Conservation (phyloP, 2,888 invertebrate genomes). For the Calameuta idolon region DNA sequence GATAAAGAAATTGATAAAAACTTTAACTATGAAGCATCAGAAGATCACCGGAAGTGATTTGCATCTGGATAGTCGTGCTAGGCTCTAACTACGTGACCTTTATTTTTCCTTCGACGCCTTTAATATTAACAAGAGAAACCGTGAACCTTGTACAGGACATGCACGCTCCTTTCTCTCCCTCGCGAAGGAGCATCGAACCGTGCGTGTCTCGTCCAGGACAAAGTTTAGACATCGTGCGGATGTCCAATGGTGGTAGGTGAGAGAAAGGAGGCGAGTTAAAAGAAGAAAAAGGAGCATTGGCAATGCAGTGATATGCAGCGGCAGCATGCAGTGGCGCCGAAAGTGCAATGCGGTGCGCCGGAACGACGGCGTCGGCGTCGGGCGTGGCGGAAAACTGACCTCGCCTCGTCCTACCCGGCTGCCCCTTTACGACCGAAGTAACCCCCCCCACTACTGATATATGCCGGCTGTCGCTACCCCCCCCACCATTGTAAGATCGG, state of each 20-base stretch:
- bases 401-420: slow-evolving; percentile 36
- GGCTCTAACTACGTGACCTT: neutral
- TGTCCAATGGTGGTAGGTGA: slow-evolving; percentile 9
- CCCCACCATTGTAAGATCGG: neutral
- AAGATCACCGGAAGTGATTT: neutral
- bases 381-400: slow-evolving; percentile 62
- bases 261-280: slow-evolving; percentile 11
- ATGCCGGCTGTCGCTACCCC: slow-evolving; percentile 1
- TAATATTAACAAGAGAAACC: neutral
- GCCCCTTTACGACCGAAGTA: slow-evolving; percentile 1
- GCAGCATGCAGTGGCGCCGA: slow-evolving; percentile 43
- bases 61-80: neutral
- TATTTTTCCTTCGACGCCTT: neutral
- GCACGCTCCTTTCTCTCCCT: neutral
- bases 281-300: slow-evolving; percentile 38
- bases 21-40: neutral
- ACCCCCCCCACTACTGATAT: neutral
- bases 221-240: neutral
- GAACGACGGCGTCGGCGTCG: slow-evolving; percentile 44
- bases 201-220: neutral
- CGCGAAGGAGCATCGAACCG: neutral
- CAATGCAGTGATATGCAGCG: slow-evolving; percentile 49
- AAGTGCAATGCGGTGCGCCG: slow-evolving; percentile 50
- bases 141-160: neutral
- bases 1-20: neutral